Percentiles rank a stretch among this genome's conserved stretches.
phyloP scores from a whole-genome alignment of 2,888 invertebrate species.

The Euspilapteryx auroguttella region DNA sequence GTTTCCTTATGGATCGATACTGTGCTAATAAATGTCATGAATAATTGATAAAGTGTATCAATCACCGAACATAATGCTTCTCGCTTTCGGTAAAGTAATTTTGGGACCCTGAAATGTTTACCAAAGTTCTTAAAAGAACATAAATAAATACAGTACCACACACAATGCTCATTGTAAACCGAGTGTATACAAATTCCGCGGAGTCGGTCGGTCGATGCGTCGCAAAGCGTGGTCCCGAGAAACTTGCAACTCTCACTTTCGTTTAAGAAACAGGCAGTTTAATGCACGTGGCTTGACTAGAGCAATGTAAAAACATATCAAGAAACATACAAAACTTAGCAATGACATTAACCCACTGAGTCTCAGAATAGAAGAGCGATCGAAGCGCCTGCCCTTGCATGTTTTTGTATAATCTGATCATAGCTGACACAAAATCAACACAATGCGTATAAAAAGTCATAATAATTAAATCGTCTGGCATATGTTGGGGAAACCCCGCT shows the following conservation, averaged over 20 bases:
- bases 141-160: too few species aligned
- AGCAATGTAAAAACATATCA: slow-evolving; percentile 24
- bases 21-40: too few species aligned
- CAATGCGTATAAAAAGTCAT: slow-evolving; percentile 23
- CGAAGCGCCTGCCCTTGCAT: too few species aligned
- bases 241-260: slow-evolving; percentile 52
- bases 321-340: slow-evolving; percentile 5
- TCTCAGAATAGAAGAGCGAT: slow-evolving; percentile 3
- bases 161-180: too few species aligned
- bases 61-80: too few species aligned
- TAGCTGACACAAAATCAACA: too few species aligned
- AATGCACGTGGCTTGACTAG: slow-evolving; percentile 21
- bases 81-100: too few species aligned
- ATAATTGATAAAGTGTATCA: too few species aligned
- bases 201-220: slow-evolving; percentile 23
- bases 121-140: too few species aligned
- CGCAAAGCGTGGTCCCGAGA: slow-evolving; percentile 24
- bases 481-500: slow-evolving; percentile 51
- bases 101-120: too few species aligned
- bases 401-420: too few species aligned
- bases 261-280: slow-evolving; percentile 35
- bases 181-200: slow-evolving; percentile 18
- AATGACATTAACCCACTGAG: slow-evolving; percentile 23
- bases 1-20: too few species aligned
- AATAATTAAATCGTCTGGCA: slow-evolving; percentile 53